Base-by-base conservation (phyloP, 2,113 vertebrate genomes). In the Mohoua ochrocephala region DNA sequence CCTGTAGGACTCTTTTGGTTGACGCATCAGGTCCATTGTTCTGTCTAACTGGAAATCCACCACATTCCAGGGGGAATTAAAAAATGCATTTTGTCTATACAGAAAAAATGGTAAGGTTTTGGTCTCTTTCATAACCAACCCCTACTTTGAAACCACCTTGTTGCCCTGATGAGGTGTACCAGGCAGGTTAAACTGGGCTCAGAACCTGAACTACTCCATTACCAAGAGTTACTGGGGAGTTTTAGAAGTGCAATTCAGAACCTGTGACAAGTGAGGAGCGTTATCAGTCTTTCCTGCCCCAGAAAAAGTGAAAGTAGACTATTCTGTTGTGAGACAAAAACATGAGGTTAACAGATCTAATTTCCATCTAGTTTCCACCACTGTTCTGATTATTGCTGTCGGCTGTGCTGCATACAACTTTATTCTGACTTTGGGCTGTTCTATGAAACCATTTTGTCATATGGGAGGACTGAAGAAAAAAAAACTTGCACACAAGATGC, bases 71-170 rank as follows among this genome's bases (percentile, higher is more conserved):
- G 4, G 1, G 1, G 5, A 35, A 42, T 16, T 33, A 15, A 30
- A 59, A 59, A 27, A 5, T 9, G 1, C 6, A 31, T 78, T 27
- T 75, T 11, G n/a, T 41, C 24, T 10, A 10, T 44, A 41, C 17
- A 21, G 22, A 28, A 60, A n/a, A 84, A 71, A 35, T 6, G 0
- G 22, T 27, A 53, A 52, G 10, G 2, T 28, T 91, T 54, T 67
- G 3, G 3, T 71, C 8, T 84, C 11, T n/a, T 78, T 60, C 1
- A 0, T 1, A 4, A 68, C 2, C 8, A 47, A 2, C 2, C 0
- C 2, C 10, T 56, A 4, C 17, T 79, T 67, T 39, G 33, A 64
- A 88, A 68, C 6, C 17, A 3, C 4, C 64, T 44, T 39, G 2
- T 44, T 81, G 17, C 7, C 12, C 30, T 87, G 15, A 56, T 49